Base-by-base conservation (phyloP, 2,113 vertebrate genomes). In the Chionis minor region DNA sequence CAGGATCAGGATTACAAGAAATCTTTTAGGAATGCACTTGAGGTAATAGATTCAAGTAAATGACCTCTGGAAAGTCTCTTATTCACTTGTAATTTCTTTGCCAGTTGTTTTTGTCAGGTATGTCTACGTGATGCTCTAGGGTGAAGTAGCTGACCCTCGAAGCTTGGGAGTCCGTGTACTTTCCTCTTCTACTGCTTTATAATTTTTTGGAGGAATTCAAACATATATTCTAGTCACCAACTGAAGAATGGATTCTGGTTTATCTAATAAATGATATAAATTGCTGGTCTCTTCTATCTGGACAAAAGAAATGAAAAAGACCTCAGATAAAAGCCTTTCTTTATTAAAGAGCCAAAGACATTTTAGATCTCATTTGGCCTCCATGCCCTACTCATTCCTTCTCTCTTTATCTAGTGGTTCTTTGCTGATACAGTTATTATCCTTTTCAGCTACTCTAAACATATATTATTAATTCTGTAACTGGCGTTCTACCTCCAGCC, bases 221-320 rank as follows among this genome's bases (percentile, higher is more conserved):
- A 77, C 74, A 73, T 90, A 77, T 58, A 88, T 95, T 94, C 87
- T 81, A 92, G 89, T 95, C 84, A 92, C 22, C 74, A 45, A 47
- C 45, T 94, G 87, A 96, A 86, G 89, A 96, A 93, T 95, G 81
- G 84, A 56, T 95, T 75, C 67, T 77, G 42, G 84, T 96, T 97
- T 97, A 96, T 96, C 92, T 97, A 94, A 89, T 87, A 94, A 91
- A 94, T 84, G 70, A 69, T 94, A 94, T 90, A 92, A 96, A 91
- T 94, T 95, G 73, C 86, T 93, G 73, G 44, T 72, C 73, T 75
- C 56, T 92, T 94, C 80, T 95, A 79, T 94, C 88, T 92, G 89
- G 81, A 81, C 90, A 89, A 92, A 92, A 89, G 63, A 95, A 97
- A 94, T 95, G 88, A 93, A 94, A 97, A 97, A 94, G 65, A 92